These are phyloP conservation scores for Eolophus roseicapilla DNA, from an alignment of 2,113 vertebrate species.

Conservation along the genomic window DNA sequence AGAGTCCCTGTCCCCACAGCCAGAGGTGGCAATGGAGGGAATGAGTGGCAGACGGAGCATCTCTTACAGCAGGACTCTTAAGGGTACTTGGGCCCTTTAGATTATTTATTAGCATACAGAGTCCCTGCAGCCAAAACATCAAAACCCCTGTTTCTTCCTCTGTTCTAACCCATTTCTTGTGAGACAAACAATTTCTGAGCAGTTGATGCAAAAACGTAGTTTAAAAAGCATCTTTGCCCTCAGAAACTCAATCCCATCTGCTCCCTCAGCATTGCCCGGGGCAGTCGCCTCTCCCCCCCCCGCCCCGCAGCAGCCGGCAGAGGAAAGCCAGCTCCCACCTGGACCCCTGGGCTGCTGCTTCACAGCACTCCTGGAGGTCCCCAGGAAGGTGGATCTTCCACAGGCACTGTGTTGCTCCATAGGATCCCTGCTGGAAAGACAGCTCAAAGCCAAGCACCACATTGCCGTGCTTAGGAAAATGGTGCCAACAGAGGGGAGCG, in stretches of 20 bases:
- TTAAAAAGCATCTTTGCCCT: not conserved
- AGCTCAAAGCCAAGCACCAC: not conserved
- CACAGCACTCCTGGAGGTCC: not conserved
- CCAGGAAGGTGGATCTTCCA: not conserved
- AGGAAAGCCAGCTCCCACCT: not conserved
- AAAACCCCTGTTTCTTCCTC: not conserved
- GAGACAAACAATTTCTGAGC: not conserved
- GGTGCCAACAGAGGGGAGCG: not conserved
- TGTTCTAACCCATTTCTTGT: not conserved
- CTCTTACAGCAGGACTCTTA: not conserved
- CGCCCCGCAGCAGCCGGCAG: accelerated
- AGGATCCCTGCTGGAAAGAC: not conserved
- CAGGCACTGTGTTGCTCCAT: not conserved
- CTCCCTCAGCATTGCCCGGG: not conserved
- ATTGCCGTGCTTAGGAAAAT: not conserved
- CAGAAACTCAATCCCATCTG: not conserved
- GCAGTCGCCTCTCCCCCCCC: not conserved
- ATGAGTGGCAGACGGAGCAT: not conserved
- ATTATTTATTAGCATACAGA: not conserved
- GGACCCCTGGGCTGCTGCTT: accelerated
- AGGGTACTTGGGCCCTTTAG: accelerated
- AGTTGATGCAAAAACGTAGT: not conserved
- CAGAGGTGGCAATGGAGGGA: not conserved
- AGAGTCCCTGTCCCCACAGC: accelerated
- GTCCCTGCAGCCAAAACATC: not conserved